Conservation (phyloP, 2,888 invertebrate species). For the Mesoligia furuncula region DNA sequence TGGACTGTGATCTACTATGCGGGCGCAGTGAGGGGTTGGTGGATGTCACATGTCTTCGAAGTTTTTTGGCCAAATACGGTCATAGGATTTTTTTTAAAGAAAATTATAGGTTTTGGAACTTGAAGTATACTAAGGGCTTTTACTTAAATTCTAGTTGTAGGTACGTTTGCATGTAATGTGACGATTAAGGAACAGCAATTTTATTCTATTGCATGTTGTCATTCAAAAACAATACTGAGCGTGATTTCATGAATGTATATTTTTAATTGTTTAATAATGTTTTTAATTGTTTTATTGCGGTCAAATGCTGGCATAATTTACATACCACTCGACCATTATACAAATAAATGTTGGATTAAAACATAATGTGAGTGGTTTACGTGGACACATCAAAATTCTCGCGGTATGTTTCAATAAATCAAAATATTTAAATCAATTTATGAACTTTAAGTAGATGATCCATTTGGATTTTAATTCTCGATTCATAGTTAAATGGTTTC, state of each 20-base stretch:
- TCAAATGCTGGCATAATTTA: slow-evolving; percentile 27
- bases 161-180: slow-evolving; percentile 9
- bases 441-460: slow-evolving; percentile 1
- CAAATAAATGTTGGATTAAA: slow-evolving; percentile 43
- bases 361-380: slow-evolving; percentile 12
- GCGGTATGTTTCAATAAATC: slow-evolving; percentile 8
- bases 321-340: slow-evolving; percentile 14
- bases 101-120: neutral
- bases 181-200: slow-evolving; percentile 21
- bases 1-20: too few species aligned
- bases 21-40: too few species aligned
- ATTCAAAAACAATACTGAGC: slow-evolving; percentile 29
- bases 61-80: neutral
- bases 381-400: slow-evolving; percentile 28
- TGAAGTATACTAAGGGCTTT: neutral
- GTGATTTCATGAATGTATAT: slow-evolving; percentile 33
- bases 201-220: slow-evolving; percentile 20
- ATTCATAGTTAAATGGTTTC: slow-evolving; percentile 6
- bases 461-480: slow-evolving; percentile 14
- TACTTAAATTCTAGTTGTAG: neutral
- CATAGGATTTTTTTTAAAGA: neutral
- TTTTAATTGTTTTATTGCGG: slow-evolving; percentile 53
- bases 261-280: slow-evolving; percentile 28
- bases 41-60: too few species aligned
- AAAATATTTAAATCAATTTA: slow-evolving; percentile 29